Base-by-base conservation (phyloP, 1,140 invertebrate genomes). In the Aphelinus certus region DNA sequence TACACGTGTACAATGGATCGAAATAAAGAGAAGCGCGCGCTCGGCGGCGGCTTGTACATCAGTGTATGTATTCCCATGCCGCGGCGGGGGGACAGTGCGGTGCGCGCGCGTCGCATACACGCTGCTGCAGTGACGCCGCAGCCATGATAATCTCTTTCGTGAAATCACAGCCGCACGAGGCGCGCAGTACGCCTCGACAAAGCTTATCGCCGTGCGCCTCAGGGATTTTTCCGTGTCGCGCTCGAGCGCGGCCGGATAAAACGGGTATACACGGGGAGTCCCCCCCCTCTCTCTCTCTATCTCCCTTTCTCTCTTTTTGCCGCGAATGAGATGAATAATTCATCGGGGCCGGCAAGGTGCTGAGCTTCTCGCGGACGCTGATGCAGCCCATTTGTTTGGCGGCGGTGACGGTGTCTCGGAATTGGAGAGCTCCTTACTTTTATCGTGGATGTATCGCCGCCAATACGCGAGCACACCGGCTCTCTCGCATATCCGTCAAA, bases 251-350 rank as follows among this genome's bases (percentile, higher is more conserved):
- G 4, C 53, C 10, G 62, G 26, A 26, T 26, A 26, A 47, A 4
- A 3, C 46, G 5, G 7, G n/a, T 56, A 3, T n/a, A 43, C 66
- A 26, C 46, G 43, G 51, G 45, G 49, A 7, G 60, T 26, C 26
- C 26, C 26, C 26, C 26, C 60, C 46, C 73, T 60, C 26, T 26
- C 26, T 26, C 26, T 26, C 26, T 26, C 26, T 26, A 26, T 26
- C 26, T 26, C 26, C 26, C 48, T 26, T 61, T 70, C 69, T 76
- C 80, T 78, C 83, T 82, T 26, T 26, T 26, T 79, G 77, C 71
- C 72, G 73, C 66, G 81, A 84, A 85, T 83, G 82, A 84, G 84
- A 84, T 84, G 84, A 84, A 85, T 85, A 81, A 85, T 85, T 84
- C 82, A 85, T 83, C 71, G 9, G 56, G 71, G 26, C 26, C 78